A percentile compares a stretch with the other conserved stretches of the same genome.
Conservation (phyloP, 1,140 invertebrate species). For the Mercenaria mercenaria region DNA sequence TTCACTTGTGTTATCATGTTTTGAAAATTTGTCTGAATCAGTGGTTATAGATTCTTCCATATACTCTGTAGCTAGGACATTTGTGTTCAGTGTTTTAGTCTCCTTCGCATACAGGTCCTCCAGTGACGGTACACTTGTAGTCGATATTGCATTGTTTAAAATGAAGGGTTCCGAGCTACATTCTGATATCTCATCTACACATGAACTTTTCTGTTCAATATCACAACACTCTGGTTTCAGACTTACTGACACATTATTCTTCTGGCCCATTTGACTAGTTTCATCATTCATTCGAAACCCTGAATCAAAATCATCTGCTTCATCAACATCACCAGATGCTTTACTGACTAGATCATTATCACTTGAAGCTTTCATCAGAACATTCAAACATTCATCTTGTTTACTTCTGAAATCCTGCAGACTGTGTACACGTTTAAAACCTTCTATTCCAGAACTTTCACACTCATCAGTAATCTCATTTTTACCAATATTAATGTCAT, state of each 20-base stretch:
- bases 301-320: neutral
- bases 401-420: constrained; percentile 42
- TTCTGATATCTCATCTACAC: neutral
- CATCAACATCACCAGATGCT: constrained; percentile 36
- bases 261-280: neutral
- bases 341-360: constrained; percentile 58
- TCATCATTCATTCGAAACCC: neutral
- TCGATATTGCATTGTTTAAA: constrained; percentile 55
- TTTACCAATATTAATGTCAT: constrained; percentile 23
- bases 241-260: neutral
- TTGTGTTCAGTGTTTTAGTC: constrained; percentile 89
- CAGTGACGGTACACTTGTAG: constrained; percentile 81
- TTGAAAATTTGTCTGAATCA: constrained; percentile 90
- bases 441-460: neutral
- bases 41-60: constrained; percentile 86
- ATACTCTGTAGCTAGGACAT: constrained; percentile 88
- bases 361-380: constrained; percentile 41
- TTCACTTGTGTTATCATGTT: constrained; percentile 73
- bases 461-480: neutral
- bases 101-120: constrained; percentile 89
- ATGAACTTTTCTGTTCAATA: constrained; percentile 2
- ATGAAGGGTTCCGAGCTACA: constrained; percentile 8
- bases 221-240: neutral
- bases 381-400: neutral
- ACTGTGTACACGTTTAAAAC: constrained; percentile 56